Base-by-base conservation (phyloP, 2,113 vertebrate species). In the Ranitomeya variabilis region DNA sequence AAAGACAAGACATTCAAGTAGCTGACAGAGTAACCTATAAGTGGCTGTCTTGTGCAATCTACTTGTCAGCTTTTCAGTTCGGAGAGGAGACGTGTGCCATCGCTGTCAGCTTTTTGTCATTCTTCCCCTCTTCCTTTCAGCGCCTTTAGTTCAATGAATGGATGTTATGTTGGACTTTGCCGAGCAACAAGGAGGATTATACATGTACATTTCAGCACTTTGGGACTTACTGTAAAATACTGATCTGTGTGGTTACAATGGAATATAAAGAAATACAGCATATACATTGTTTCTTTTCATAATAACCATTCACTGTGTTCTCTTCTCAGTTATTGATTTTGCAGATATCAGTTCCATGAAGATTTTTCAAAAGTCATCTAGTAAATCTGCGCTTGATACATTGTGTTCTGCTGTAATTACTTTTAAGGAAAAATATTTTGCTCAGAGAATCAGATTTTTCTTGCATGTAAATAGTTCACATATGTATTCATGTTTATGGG, bases 51-150 rank as follows among this genome's bases (percentile, higher is more conserved):
- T 90, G 86, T 93, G 93, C 91, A 93, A 95, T 95, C 93, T 93
- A 93, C 94, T 95, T 96, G 93, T 96, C 95, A 96, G 92, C 94
- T 93, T 94, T 93, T 91, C 92, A 86, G 91, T 92, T 93, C 86
- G 64, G 92, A 91, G 92, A 94, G 91, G 94, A 95, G 94, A 95
- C 91, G 57, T 90, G 93, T 91, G 94, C 94, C 94, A 91, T 91
- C 91, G 91, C 93, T 94, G 94, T 96, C 96, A 95, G 93, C 93
- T 94, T 93, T 94, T 92, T 95, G 95, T 96, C 96, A 96, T 95
- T 95, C 91, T 92, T 91, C 93, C 92, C 93, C 91, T 93, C 91
- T 89, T 94, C 94, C 94, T 97, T 95, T 96, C 96, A 95, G 95
- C 95, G 59, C 93, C 86, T 94, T 95, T 95, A 94, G 94, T 92